phyloP scores from a whole-genome alignment of 2,113 vertebrate species.

The Otolemur garnettii region DNA sequence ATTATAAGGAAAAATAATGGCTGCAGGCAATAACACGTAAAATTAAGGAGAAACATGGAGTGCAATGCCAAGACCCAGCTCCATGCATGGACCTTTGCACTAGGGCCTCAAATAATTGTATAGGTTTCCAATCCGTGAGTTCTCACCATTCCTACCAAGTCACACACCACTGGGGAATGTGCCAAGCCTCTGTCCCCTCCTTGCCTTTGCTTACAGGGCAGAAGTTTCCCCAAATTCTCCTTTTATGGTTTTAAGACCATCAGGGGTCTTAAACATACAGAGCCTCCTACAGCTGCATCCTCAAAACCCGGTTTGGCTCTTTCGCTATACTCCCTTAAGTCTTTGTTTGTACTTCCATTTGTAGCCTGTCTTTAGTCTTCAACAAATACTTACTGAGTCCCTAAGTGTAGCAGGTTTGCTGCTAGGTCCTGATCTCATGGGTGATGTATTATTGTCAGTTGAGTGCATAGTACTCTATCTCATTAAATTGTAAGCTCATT shows the following conservation, averaged over 20 bases:
- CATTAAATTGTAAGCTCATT: neutral
- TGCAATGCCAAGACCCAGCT: neutral
- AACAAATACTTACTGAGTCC: neutral
- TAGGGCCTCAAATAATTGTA: neutral
- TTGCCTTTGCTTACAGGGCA: neutral
- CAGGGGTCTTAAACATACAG: neutral
- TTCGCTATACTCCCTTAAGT: neutral
- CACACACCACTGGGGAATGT: neutral
- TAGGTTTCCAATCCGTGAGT: neutral
- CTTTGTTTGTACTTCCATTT: neutral
- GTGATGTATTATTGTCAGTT: neutral
- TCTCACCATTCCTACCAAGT: neutral
- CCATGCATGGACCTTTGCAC: neutral
- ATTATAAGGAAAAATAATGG: neutral
- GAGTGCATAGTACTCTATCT: neutral
- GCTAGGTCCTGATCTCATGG: neutral
- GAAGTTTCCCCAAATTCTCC: neutral
- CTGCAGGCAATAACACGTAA: neutral
- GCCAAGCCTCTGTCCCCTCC: neutral
- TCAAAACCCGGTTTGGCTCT: neutral
- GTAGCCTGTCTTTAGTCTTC: neutral
- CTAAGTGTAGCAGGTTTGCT: neutral
- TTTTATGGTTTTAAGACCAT: neutral
- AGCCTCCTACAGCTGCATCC: neutral
- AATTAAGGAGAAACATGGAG: neutral